Conservation (phyloP, 1,140 invertebrate genomes). For the Lordiphosa collinella region DNA sequence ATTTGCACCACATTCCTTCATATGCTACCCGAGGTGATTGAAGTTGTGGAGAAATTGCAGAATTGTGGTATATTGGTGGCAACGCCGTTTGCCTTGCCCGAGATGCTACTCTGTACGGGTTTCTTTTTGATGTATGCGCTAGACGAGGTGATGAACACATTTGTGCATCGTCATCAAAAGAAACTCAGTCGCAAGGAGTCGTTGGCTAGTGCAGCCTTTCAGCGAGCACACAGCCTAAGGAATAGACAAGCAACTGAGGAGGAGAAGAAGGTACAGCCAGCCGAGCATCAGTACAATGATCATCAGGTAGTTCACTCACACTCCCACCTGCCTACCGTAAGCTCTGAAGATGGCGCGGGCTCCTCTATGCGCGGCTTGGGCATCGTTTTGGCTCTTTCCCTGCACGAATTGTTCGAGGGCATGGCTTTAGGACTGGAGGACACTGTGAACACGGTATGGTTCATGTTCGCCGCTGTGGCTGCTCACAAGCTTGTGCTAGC, state of each 20-base stretch:
- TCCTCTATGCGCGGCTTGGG: slow-evolving; percentile 86
- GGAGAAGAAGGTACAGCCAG: slow-evolving; percentile 11
- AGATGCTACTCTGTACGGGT: slow-evolving; percentile 86
- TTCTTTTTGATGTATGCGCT: slow-evolving; percentile 92
- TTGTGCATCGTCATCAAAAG: slow-evolving; percentile 81
- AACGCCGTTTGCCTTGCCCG: slow-evolving; percentile 85
- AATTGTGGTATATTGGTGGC: slow-evolving; percentile 79
- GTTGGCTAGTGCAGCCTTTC: slow-evolving; percentile 53
- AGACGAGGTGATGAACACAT: slow-evolving; percentile 88
- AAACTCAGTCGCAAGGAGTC: slow-evolving; percentile 46
- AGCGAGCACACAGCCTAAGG: slow-evolving; percentile 51
- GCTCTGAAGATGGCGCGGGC: slow-evolving; percentile 40
- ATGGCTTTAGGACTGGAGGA: slow-evolving; percentile 91
- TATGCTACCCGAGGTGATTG: slow-evolving; percentile 92
- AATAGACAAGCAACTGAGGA: slow-evolving; percentile 47
- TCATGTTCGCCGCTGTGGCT: slow-evolving; percentile 91
- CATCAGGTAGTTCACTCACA: slow-evolving; percentile 80
- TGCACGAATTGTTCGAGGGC: slow-evolving; percentile 96
- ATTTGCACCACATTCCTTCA: slow-evolving; percentile 94
- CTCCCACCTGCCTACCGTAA: slow-evolving; percentile 79
- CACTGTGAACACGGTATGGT: slow-evolving; percentile 86
- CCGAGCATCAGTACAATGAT: slow-evolving; percentile 60
- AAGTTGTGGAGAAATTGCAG: slow-evolving; percentile 83
- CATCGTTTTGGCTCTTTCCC: slow-evolving; percentile 91
- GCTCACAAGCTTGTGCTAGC: slow-evolving; percentile 95